Evolutionary conservation across 2,888 invertebrate species (phyloP), one percentile per base, ranked within the genome.

Genomic region (Papilio protenor): DNA sequence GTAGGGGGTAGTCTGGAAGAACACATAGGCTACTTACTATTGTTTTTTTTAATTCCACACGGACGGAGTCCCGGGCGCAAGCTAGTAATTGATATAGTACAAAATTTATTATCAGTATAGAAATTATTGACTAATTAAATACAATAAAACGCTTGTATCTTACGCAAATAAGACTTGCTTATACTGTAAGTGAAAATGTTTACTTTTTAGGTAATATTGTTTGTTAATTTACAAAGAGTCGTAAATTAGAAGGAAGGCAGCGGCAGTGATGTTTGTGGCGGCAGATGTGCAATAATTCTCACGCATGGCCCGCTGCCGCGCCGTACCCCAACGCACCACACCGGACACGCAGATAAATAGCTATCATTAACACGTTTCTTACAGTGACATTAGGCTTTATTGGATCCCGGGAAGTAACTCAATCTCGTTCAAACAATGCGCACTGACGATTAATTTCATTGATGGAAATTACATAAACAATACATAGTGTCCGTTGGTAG

Each of bases 301-400:
- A 82, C 84, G 81, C 87, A 81, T 81, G 78, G 79, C 77, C 82
- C 84, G 79, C 84, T 81, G 14, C 21, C 59, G 59, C 59, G 77
- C 79, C 77, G 82, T 84, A 79, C 84, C 81, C 83, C 12, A 12
- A 21, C 84, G 81, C 84, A 79, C 84, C 81, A 83, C 45, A 21
- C 66, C 66, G 84, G 84, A 84, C 85, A 80, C 82, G 79, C 85
- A 87, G 87, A 91, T 89, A 88, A 90, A 91, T 91, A 89, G 88
- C 86, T 79, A 84, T 84, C 89, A 91, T 91, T 91, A 90, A 89
- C 90, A 88, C 88, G 88, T 88, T 90, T 90, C 91, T 91, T 90
- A 89, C 87, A 89, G 89, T 89, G 88, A 88, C 88, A 90, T 91
- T 90, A 89, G 88, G 87, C 88, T 88, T 90, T 90, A 90, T 90